Evolutionary conservation across 2,113 vertebrate genomes (phyloP), one percentile per base, ranked within the genome.

Genomic region (Nettapus auritus): DNA sequence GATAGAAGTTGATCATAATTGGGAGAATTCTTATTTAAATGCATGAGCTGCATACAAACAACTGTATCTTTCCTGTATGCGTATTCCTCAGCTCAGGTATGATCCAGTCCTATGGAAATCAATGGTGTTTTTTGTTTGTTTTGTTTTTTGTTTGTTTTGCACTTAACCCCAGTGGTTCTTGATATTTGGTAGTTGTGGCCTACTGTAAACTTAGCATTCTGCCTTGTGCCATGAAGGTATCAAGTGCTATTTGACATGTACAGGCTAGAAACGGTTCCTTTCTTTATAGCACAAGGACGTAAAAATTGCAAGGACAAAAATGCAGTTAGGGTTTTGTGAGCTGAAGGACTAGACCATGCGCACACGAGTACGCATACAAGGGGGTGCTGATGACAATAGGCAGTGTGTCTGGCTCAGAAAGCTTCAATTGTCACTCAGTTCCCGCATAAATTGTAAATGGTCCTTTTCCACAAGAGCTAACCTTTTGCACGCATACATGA

Each of bases 321-420:
- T 12, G 16, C 25, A 29, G 13, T 29, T n/a, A 46, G 29, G 46
- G 3, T 34, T 85, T 94, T 77, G 10, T 55, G 55, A 44, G 21
- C 36, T 68, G 29, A 38, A 77, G 62, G 38, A 33, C 8, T 68
- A 0, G 57, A 46, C 9, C 5, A 13, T 14, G 19, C 25, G 28
- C 22, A 21, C 21, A 8, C 9, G 56, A 13, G n/a, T 66, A 34
- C 4, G 34, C 0, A 11, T 38, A 2, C 16, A 20, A 0, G 5
- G 29, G 22, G 25, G 7, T 42, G 42, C 50, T 7, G 2, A 28
- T 55, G 82, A 28, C 36, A 40, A 22, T n/a, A 80, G 48, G 31
- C 44, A 55, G 6, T 1, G 2, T 29, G 57, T 70, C 55, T 76
- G 55, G 20, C 60, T 82, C 73, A 46, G 40, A 83, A 91, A 62